These are phyloP conservation scores for Cynocephalus volans DNA, from an alignment of 2,113 vertebrate genomes.

Conservation along the genomic window DNA sequence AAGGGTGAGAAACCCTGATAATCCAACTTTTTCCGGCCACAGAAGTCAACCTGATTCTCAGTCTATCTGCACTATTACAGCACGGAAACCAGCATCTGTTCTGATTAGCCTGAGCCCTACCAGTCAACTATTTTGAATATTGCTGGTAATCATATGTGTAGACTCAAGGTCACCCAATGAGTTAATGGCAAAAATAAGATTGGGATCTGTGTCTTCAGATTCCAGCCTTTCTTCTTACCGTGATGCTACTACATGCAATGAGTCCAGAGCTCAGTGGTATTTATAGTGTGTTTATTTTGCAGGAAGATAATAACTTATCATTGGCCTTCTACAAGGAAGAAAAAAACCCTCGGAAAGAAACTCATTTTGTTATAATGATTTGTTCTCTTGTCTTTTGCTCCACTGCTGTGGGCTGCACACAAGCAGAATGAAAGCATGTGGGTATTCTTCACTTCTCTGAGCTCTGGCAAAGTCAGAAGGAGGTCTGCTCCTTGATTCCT, in stretches of 20 bases:
- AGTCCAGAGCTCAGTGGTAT: neutral
- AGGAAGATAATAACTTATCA: neutral
- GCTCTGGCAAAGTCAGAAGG: neutral
- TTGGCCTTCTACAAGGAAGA: neutral
- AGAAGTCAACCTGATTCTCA: neutral
- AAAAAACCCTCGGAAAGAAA: neutral
- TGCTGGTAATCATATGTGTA: neutral
- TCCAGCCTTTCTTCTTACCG: neutral
- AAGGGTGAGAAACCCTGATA: neutral
- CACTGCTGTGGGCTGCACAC: neutral
- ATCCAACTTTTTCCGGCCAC: neutral
- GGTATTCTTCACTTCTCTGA: neutral
- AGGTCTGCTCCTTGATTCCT: slow-evolving; percentile 29
- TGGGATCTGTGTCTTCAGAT: neutral
- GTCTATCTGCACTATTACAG: neutral
- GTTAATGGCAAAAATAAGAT: neutral
- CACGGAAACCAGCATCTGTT: neutral
- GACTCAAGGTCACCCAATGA: neutral
- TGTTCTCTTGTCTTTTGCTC: neutral
- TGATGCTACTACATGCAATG: neutral
- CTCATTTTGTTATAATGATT: neutral
- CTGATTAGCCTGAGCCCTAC: neutral
- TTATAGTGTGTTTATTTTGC: neutral
- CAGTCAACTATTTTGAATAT: neutral
- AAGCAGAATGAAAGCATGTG: neutral